A percentile compares a stretch with the other conserved stretches of the same genome.
Evolutionary conservation across 2,797 vertebrate genomes (phyloP).

Genomic region (Acrossocheilus wenchowensis): DNA sequence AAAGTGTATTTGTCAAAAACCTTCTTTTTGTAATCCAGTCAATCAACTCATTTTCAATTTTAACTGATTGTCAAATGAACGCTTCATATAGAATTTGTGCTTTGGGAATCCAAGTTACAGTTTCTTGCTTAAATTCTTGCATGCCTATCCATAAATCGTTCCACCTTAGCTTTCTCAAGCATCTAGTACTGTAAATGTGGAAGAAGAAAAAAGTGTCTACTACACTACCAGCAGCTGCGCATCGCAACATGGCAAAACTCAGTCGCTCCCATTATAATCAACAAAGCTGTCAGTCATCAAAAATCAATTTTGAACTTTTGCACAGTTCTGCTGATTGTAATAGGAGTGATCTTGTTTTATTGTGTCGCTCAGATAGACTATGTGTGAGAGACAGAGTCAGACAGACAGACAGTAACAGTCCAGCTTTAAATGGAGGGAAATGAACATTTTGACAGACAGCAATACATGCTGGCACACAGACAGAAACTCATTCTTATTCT

Average conservation of each 20-base stretch:
- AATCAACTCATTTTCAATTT: neutral
- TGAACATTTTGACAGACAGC: constrained; percentile 11
- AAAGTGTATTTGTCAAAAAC: neutral
- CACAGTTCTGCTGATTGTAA: constrained; percentile 34
- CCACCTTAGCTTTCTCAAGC: neutral
- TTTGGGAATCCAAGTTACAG: neutral
- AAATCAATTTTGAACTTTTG: constrained; percentile 11
- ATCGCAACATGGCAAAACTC: neutral
- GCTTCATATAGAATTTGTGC: neutral
- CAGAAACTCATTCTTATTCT: neutral
- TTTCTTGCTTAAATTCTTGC: too few relatives aligned
- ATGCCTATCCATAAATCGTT: neutral
- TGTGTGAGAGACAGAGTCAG: neutral
- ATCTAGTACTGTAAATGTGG: neutral
- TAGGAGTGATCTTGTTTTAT: constrained; percentile 14
- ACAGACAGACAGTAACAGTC: neutral
- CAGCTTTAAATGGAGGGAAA: constrained; percentile 1
- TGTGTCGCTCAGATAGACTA: neutral
- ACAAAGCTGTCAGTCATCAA: constrained; percentile 17
- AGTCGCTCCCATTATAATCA: constrained; percentile 25
- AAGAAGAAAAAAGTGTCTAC: neutral
- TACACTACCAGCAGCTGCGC: neutral
- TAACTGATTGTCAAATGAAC: neutral
- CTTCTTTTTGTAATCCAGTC: neutral
- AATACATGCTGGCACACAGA: constrained; percentile 27